A percentile compares a stretch with the other conserved stretches of the same genome.
phyloP scores from a whole-genome alignment of 2,797 vertebrate genomes.

The Gephyroberyx darwinii region DNA sequence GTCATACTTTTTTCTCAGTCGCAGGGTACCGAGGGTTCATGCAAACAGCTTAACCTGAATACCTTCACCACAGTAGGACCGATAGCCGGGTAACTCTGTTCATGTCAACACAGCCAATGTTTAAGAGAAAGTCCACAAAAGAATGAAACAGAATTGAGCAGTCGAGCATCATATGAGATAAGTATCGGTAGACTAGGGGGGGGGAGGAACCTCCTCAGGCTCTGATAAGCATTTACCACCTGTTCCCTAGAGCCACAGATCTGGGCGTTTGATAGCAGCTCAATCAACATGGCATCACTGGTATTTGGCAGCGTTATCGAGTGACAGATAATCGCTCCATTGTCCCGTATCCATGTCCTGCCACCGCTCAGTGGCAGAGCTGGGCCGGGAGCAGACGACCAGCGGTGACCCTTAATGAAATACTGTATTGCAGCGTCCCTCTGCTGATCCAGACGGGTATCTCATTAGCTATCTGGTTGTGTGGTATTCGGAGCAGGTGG shows the following conservation, averaged over 20 bases:
- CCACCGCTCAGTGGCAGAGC: conserved; percentile 40
- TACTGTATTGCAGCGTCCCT: conserved; percentile 59
- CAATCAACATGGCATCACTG: conserved; percentile 63
- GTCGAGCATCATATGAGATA: conserved; percentile 37
- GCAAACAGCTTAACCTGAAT: no score
- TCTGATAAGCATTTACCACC: conserved; percentile 61
- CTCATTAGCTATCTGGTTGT: conserved; percentile 64
- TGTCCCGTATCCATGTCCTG: conserved; percentile 60
- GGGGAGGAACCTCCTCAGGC: background rate
- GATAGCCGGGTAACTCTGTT: background rate
- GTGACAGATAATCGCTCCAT: conserved; percentile 73
- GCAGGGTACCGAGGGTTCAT: no score
- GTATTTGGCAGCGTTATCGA: conserved; percentile 68
- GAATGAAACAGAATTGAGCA: conserved; percentile 1
- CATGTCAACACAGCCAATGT: background rate
- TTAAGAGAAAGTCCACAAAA: background rate
- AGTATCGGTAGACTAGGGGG: conserved; percentile 20
- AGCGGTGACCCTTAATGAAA: conserved; percentile 63
- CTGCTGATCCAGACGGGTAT: conserved; percentile 67
- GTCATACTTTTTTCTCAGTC: no score
- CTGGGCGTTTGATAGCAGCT: conserved; percentile 67
- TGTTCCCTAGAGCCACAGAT: conserved; percentile 61
- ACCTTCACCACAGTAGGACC: background rate
- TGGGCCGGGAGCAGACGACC: conserved; percentile 37
- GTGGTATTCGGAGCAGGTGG: conserved; percentile 75